Percentiles rank a stretch among this genome's conserved stretches.
Conservation (phyloP, 1,140 invertebrate species). For the Platyscapa corneri region DNA sequence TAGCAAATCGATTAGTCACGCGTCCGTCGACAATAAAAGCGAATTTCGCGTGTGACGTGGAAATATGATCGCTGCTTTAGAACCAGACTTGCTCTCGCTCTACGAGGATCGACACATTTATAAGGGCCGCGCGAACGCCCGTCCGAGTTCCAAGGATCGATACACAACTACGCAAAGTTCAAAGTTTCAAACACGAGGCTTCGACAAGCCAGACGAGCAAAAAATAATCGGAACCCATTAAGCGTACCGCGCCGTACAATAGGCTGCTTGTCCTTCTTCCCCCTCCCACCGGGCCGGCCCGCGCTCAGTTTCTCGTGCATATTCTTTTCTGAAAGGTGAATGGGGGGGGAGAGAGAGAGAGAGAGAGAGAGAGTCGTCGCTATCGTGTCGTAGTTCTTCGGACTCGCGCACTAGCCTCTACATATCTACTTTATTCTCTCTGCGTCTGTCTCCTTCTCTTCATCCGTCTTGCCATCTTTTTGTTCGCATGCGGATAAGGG, state of each 20-base stretch:
- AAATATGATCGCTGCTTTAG: slow-evolving; percentile 50
- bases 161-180: slow-evolving; percentile 34
- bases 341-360: slow-evolving; percentile 22
- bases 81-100: neutral
- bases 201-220: slow-evolving; percentile 11
- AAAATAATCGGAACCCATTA: slow-evolving; percentile 47
- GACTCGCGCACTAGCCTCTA: neutral
- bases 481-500: slow-evolving; percentile 54
- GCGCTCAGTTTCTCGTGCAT: too few species aligned
- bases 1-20: slow-evolving; percentile 53
- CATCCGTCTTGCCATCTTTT: slow-evolving; percentile 37
- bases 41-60: slow-evolving; percentile 46
- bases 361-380: slow-evolving; percentile 28
- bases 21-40: slow-evolving; percentile 31
- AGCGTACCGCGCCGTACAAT: slow-evolving; percentile 34
- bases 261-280: neutral
- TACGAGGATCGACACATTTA: slow-evolving; percentile 40
- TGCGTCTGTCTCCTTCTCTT: neutral
- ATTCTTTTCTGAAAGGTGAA: neutral
- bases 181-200: slow-evolving; percentile 39
- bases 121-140: neutral
- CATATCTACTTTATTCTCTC: too few species aligned
- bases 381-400: neutral
- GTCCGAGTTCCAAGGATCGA: neutral
- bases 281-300: too few species aligned